Percentiles rank a stretch among this genome's conserved stretches.
These are phyloP conservation scores for Lumbricus terrestris DNA, from an alignment of 2,888 invertebrate genomes.

Conservation along the genomic window DNA sequence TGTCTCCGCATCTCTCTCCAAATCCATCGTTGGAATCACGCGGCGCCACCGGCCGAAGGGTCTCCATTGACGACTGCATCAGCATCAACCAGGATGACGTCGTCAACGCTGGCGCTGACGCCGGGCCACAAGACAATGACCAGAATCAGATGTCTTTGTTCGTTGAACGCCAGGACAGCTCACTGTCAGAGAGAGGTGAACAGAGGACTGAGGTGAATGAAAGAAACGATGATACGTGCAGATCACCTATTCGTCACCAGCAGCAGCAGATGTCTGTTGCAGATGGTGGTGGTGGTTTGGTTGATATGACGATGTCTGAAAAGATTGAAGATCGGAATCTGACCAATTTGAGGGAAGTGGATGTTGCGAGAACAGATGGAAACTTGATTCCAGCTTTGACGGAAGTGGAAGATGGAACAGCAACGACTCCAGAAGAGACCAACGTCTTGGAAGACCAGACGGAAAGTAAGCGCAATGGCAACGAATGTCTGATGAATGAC, in stretches of 20 bases:
- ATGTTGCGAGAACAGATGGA: neutral
- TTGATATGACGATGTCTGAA: neutral
- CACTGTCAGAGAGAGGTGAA: neutral
- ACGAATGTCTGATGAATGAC: neutral
- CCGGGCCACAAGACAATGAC: neutral
- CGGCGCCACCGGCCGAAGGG: neutral
- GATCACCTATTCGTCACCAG: neutral
- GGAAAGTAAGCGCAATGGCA: neutral
- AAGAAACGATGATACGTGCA: neutral
- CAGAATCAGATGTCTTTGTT: neutral
- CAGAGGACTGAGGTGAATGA: neutral
- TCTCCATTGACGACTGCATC: neutral
- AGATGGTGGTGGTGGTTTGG: neutral
- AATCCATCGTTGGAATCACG: neutral
- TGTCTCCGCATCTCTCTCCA: neutral
- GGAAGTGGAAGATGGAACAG: neutral
- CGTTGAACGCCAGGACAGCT: neutral
- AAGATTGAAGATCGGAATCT: neutral
- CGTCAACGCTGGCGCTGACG: neutral
- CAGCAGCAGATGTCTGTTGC: neutral
- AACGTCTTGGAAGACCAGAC: neutral
- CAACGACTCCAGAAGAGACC: neutral
- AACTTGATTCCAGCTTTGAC: neutral
- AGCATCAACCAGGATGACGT: neutral
- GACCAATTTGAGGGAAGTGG: neutral